Evolutionary conservation across 2,888 invertebrate genomes (phyloP).

Genomic region (Ctena decussata): DNA sequence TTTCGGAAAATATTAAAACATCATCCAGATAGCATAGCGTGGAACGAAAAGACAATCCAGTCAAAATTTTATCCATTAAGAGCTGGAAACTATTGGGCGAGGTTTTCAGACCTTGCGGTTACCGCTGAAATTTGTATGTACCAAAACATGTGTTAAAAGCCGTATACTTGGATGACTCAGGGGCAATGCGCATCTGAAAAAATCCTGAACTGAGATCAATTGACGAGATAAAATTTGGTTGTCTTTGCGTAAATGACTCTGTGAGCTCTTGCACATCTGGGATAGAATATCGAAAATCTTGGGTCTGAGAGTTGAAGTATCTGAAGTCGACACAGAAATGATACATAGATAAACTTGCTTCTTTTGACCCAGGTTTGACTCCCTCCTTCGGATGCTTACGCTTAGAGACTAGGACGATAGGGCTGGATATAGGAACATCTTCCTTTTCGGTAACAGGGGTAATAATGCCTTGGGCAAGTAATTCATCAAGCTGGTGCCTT

Average conservation of each 20-base stretch:
- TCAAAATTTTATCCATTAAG: slow-evolving; percentile 37
- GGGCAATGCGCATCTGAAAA: slow-evolving; percentile 41
- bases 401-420: too few species aligned
- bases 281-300: slow-evolving; percentile 38
- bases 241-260: neutral
- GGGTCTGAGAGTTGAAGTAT: slow-evolving; percentile 35
- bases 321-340: slow-evolving; percentile 27
- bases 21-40: slow-evolving; percentile 52
- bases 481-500: too few species aligned
- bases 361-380: slow-evolving; percentile 17
- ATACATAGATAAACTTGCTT: slow-evolving; percentile 12
- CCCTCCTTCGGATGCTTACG: neutral
- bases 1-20: slow-evolving; percentile 30
- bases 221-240: neutral
- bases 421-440: slow-evolving; percentile 40
- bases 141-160: too few species aligned
- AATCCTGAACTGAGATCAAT: slow-evolving; percentile 3
- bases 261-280: slow-evolving; percentile 16
- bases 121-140: slow-evolving; percentile 29
- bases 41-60: slow-evolving; percentile 36
- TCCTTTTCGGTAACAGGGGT: slow-evolving; percentile 35
- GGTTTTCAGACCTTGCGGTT: slow-evolving; percentile 40
- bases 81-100: slow-evolving; percentile 44
- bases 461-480: too few species aligned
- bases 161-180: too few species aligned